Conservation (phyloP, 2,797 vertebrate species). For the Natrix natrix region DNA sequence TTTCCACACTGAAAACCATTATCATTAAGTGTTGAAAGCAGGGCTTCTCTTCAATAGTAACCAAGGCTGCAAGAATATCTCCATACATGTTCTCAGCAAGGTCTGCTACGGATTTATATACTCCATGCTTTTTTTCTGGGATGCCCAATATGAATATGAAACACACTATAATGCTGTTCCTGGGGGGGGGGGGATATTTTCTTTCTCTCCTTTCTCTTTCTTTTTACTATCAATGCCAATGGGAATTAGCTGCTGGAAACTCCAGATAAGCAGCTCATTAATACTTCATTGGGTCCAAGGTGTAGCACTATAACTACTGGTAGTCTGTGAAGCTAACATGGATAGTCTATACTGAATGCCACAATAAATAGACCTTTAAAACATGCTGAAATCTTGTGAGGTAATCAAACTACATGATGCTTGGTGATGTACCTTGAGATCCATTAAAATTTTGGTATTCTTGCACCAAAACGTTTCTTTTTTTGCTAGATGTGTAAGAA, state of each 20-base stretch:
- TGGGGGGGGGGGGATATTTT: not conserved
- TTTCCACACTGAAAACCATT: not conserved
- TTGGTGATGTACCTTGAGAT: not conserved
- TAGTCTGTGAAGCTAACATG: not conserved
- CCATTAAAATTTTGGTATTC: not conserved
- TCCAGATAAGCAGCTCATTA: not conserved
- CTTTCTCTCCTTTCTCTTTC: not conserved
- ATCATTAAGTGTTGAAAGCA: not conserved
- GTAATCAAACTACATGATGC: not conserved
- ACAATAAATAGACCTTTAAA: not conserved
- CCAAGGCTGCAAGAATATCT: not conserved
- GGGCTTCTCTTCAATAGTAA: not conserved
- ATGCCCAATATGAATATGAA: not conserved
- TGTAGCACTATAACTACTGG: not conserved
- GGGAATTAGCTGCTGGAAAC: conserved; percentile 19
- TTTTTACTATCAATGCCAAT: not conserved
- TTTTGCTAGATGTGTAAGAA: not conserved
- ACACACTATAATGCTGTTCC: not conserved
- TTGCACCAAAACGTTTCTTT: not conserved
- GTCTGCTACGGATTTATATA: not conserved
- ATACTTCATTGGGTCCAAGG: not conserved
- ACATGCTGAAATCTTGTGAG: not conserved
- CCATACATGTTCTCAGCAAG: not conserved
- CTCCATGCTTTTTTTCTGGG: not conserved
- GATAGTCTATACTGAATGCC: not conserved